Evolutionary conservation across 2,888 invertebrate genomes (phyloP), one percentile per base, ranked within the genome.

Genomic region (Brachycybe producta): DNA sequence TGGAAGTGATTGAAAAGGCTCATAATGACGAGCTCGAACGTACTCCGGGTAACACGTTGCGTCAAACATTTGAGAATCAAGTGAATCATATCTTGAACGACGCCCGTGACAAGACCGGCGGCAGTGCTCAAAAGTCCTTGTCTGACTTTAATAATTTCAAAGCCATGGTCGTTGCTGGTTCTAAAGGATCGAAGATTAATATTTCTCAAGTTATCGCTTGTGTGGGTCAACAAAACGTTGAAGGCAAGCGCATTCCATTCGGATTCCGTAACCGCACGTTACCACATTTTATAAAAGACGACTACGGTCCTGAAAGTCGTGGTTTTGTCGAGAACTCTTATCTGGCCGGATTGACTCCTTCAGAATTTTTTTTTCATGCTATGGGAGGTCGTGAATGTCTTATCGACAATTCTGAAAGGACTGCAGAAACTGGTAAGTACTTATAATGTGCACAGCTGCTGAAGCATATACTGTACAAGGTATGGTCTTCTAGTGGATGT

Each of bases 311-410:
- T 21, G 97, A 98, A 69, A 95, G 95, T 0, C 83, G 95, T 71
- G 97, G 98, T 49, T 99, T 99, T 71, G 98, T 99, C 54, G 98
- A 99, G 73, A 99, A 99, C 68, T 98, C 97, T 0, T 99, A 99
- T 68, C 84, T 99, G 61, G 97, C 98, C 66, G 98, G 98, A 52
- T 70, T 99, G 63, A 98, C 98, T 0, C 97, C 98, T 0, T 91
- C 97, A 0, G 98, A 99, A 66, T 99, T 99, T 69, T 99, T 88
- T 73, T 99, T 99, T 70, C 98, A 99, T 76, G 97, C 98, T 64
- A 99, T 99, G 98, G 98, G 98, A 68, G 98, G 98, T 71, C 82
- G 98, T 69, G 98, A 99, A 74, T 98, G 98, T 84, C 82, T 99
- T 60, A 99, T 99, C 67, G 98, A 99, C 90, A 99, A 98, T 54